Conservation (phyloP, 2,888 invertebrate genomes). For the Diaphora mendica region DNA sequence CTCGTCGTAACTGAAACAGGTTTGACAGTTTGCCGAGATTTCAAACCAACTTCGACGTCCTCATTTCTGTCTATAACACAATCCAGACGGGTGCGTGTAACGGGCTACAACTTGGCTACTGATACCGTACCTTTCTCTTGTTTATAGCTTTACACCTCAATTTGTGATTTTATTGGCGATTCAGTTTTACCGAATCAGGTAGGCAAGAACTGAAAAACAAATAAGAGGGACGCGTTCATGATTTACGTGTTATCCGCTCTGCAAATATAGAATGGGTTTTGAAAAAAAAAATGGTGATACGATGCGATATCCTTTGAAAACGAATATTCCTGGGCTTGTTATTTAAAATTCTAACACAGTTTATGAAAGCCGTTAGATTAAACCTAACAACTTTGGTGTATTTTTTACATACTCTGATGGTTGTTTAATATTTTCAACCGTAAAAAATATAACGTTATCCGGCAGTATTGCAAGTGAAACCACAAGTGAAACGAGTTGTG, state of each 20-base stretch:
- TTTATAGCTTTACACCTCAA: conserved; percentile 43
- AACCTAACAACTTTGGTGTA: conserved; percentile 30
- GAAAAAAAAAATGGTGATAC: conserved; percentile 17
- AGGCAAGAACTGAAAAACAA: conserved; percentile 14
- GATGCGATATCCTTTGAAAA: conserved; percentile 32
- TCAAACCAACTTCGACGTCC: conserved; percentile 48
- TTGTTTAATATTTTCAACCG: conserved; percentile 34
- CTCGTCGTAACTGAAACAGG: conserved; percentile 57
- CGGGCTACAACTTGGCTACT: conserved; percentile 51
- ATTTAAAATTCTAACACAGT: conserved; percentile 37
- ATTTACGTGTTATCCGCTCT: conserved; percentile 23
- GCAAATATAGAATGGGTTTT: conserved; percentile 18
- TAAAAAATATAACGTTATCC: conserved; percentile 41
- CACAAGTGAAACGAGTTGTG: conserved; percentile 44
- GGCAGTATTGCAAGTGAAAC: conserved; percentile 37
- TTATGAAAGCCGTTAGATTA: conserved; percentile 36
- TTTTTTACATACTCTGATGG: conserved; percentile 33
- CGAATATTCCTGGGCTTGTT: conserved; percentile 31
- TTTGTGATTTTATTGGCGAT: conserved; percentile 28
- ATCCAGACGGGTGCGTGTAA: conserved; percentile 47
- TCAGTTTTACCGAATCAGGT: conserved; percentile 18
- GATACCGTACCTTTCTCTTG: conserved; percentile 51
- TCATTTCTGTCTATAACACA: conserved; percentile 58
- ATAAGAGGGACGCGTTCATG: conserved; percentile 19
- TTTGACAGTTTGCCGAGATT: conserved; percentile 60